Evolutionary conservation across 1,140 invertebrate species (phyloP).

Genomic region (Subanguina moxae): DNA sequence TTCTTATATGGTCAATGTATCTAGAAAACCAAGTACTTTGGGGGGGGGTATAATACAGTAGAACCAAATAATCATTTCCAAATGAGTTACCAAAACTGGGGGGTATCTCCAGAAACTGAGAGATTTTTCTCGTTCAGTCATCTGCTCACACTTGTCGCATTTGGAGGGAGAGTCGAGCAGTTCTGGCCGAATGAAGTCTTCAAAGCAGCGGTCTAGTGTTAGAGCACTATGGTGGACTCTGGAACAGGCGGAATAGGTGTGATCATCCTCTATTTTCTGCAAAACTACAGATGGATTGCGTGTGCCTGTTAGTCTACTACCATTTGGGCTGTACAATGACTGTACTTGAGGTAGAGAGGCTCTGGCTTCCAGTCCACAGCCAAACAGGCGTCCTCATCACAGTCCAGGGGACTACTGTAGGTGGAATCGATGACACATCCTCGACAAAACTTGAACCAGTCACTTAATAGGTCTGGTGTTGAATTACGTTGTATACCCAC

Average conservation of each 20-base stretch:
- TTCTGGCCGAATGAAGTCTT: conserved; percentile 13
- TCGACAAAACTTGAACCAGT: conserved; percentile 22
- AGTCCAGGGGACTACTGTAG: neutral
- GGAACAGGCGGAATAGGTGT: neutral
- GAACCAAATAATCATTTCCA: no score
- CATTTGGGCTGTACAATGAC: conserved; percentile 9
- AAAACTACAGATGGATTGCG: neutral
- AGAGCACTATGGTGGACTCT: neutral
- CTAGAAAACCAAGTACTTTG: no score
- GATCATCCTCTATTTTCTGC: conserved; percentile 10
- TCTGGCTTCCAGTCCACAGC: conserved; percentile 20
- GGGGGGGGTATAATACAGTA: no score
- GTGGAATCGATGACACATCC: conserved; percentile 14
- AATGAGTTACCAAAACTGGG: conserved; percentile 15
- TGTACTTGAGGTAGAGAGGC: conserved; percentile 21
- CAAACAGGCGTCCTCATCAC: neutral
- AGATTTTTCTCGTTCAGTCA: conserved; percentile 12
- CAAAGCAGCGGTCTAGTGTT: conserved; percentile 9
- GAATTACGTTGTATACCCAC: no score
- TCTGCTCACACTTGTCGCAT: conserved; percentile 13
- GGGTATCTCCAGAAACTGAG: conserved; percentile 11
- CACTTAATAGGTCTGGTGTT: neutral
- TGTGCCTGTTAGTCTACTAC: neutral
- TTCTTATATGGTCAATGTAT: no score
- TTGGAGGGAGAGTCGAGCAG: neutral